Percentiles rank a stretch among this genome's conserved stretches.
Evolutionary conservation across 2,113 vertebrate genomes (phyloP).

Genomic region (Glaucidium brasilianum): DNA sequence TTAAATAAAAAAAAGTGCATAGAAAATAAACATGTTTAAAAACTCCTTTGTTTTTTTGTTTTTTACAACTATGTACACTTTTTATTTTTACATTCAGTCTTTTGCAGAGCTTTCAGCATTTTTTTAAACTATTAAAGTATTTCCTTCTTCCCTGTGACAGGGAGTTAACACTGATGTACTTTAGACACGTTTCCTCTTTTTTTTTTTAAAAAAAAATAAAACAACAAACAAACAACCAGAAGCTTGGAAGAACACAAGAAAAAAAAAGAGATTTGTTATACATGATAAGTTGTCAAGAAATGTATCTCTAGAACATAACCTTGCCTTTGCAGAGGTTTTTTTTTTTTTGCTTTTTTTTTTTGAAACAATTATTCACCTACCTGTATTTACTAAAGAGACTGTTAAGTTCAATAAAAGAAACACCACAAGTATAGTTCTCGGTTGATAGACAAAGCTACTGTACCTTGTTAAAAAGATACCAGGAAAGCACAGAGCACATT

Average conservation of each 20-base stretch:
- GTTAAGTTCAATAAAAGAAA: constrained; percentile 78
- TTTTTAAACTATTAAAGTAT: constrained; percentile 79
- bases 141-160: constrained; percentile 92
- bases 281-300: constrained; percentile 73
- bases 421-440: constrained; percentile 78
- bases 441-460: constrained; percentile 79
- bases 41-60: constrained; percentile 97
- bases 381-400: constrained; percentile 79
- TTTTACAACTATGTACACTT: constrained; percentile 99
- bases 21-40: constrained; percentile 99
- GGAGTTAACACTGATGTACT: constrained; percentile 92
- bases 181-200: constrained; percentile 68
- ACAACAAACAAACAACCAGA: constrained; percentile 63
- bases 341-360: background rate
- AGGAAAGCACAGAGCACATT: constrained; percentile 78
- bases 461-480: constrained; percentile 74
- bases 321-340: constrained; percentile 68
- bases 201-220: background rate
- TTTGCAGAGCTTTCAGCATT: constrained; percentile 95
- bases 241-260: constrained; percentile 79
- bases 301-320: constrained; percentile 75
- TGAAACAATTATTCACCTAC: constrained; percentile 78
- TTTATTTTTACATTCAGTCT: constrained; percentile 99
- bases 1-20: constrained; percentile 99
- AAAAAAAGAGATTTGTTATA: constrained; percentile 67